Evolutionary conservation across 2,797 vertebrate species (phyloP).

Genomic region (Schizopygopsis pylzovi): DNA sequence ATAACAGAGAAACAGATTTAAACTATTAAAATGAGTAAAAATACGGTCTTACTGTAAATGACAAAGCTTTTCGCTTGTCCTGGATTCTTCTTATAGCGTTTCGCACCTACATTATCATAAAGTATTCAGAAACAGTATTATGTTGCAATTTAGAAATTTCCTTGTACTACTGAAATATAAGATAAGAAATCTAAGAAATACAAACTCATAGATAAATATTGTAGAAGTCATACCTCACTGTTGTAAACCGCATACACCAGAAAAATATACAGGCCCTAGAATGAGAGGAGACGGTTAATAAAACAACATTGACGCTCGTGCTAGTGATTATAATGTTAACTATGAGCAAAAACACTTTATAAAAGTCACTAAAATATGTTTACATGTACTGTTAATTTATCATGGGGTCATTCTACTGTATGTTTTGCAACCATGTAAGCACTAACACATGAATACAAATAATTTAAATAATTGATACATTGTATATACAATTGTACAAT

Average conservation of each 20-base stretch:
- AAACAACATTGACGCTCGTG: neutral
- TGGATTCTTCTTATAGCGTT: conserved; percentile 89
- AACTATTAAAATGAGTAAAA: neutral
- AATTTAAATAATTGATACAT: neutral
- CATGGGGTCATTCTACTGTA: neutral
- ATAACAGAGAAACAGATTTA: neutral
- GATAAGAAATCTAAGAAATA: neutral
- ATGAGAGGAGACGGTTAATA: conserved; percentile 43
- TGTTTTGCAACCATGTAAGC: neutral
- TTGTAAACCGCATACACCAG: conserved; percentile 90
- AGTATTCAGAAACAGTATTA: conserved; percentile 35
- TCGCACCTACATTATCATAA: conserved; percentile 78
- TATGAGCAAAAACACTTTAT: neutral
- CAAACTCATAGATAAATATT: neutral
- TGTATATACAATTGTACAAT: no score
- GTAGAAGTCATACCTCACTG: conserved; percentile 82
- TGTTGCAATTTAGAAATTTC: neutral
- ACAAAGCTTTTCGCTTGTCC: conserved; percentile 88
- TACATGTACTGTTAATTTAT: neutral
- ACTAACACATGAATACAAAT: neutral
- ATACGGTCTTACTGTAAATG: conserved; percentile 80
- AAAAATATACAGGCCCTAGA: conserved; percentile 91
- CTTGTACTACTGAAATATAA: neutral
- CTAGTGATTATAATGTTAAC: neutral
- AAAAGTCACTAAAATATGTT: neutral